phyloP scores from a whole-genome alignment of 2,888 invertebrate genomes.

The Idaea biselata region DNA sequence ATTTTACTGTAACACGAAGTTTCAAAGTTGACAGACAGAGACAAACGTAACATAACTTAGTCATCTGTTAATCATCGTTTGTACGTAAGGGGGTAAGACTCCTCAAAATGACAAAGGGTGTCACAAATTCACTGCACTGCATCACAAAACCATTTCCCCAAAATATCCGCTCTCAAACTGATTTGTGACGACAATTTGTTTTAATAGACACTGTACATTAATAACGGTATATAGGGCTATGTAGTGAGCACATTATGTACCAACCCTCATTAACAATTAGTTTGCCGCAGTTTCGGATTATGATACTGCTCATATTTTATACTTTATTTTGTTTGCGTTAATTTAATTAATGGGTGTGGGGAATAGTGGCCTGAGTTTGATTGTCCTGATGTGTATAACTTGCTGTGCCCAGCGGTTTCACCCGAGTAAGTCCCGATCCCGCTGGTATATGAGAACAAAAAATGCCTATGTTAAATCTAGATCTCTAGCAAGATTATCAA shows the following conservation, averaged over 20 bases:
- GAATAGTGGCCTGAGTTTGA: neutral
- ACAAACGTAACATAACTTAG: no score
- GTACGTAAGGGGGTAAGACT: no score
- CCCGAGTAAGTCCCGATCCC: neutral
- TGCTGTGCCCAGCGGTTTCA: neutral
- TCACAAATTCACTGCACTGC: neutral
- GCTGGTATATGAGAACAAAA: no score
- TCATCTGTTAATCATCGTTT: no score
- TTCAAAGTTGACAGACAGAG: no score
- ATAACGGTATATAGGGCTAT: slow-evolving; percentile 9
- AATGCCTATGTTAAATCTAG: no score
- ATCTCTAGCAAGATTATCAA: no score
- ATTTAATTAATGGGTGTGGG: neutral
- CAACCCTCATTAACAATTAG: slow-evolving; percentile 22
- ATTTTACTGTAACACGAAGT: no score
- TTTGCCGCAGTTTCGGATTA: slow-evolving; percentile 21
- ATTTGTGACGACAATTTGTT: slow-evolving; percentile 18
- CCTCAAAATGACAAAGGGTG: no score
- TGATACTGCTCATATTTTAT: slow-evolving; percentile 10
- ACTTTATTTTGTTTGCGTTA: neutral
- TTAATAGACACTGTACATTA: slow-evolving; percentile 21
- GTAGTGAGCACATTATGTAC: slow-evolving; percentile 6
- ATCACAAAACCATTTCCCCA: neutral
- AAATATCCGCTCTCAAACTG: slow-evolving; percentile 9
- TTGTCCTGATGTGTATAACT: neutral